Evolutionary conservation across 2,888 invertebrate genomes (phyloP), one percentile per base, ranked within the genome.

Genomic region (Eurois occulta): DNA sequence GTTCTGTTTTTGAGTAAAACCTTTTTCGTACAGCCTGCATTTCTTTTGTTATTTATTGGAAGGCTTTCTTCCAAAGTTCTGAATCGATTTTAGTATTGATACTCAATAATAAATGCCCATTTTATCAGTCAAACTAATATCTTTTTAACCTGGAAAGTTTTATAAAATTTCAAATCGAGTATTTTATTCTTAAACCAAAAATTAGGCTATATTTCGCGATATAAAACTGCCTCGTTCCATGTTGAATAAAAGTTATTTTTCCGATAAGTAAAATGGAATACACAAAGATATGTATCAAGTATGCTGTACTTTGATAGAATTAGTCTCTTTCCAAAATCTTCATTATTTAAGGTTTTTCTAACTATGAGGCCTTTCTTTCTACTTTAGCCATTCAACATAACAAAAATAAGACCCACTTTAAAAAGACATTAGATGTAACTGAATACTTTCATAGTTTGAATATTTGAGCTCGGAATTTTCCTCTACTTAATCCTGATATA

Each of bases 1-100:
- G 38, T 69, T 85, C 46, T 32, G 58, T 73, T 64, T 80, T 83
- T 65, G 13, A 70, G 11, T 32, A 52, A 74, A 76, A 71, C 11
- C 7, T 64, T 60, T 66, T 72, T 73, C 0, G 18, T 48, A 11
- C 16, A 7, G 4, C 11, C 43, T 28, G 2, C 41, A 13, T 24
- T 52, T 55, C 13, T 65, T 28, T 10, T 64, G 18, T 62, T 35
- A 2, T 24, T 35, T 78, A 24, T 46, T 32, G 5, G 32, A 38
- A 74, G n/a, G 16, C 0, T 48, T 1, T 16, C 2, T 65, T 18
- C 8, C 1, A 4, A 35, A n/a, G 8, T 5, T 65, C n/a, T 18
- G 8, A 41, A n/a, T 65, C 7, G n/a, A 18, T 41, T 38, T 43
- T n/a, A 60, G 32, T 18, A 18, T 58, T 58, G 2, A 13, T 43